Base-by-base conservation (phyloP, 2,113 vertebrate genomes). In the Penelope pileata region DNA sequence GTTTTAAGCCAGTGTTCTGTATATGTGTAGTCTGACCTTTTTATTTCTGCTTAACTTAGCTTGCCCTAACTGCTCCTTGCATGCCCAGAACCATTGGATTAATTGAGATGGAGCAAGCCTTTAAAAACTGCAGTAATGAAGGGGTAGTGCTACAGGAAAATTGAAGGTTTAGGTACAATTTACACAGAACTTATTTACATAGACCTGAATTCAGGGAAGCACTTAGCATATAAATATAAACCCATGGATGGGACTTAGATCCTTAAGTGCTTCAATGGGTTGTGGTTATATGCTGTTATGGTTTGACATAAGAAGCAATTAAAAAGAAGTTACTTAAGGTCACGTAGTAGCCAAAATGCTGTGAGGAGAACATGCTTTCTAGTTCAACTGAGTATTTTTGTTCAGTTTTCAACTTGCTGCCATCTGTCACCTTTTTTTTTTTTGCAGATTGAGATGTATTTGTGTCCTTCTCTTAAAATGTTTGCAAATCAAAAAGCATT, bases 401-500 rank as follows among this genome's bases (percentile, higher is more conserved):
- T 94, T 96, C 43, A 6, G 74, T 94, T 90, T 30, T 89, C 82
- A 68, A 47, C 90, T 93, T 73, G 68, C 91, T 62, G 54, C 96
- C 97, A 95, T 97, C 95, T 97, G 96, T 96, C 93, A 87, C 94
- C 94, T 90, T 85, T 94, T 59, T 63, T 58, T 42, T 62, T 56
- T 45, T 79, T 79, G 16, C 88, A 93, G 88, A 90, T 82, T 95
- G 88, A 77, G 53, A 90, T 95, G 73, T 93, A 88, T 93, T 96
- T 88, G 80, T 92, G 43, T 90, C 79, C 19, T 36, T 82, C 69
- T 76, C 32, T 69, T 79, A 45, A 58, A 96, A 96, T 97, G 96
- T 98, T 97, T 97, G 92, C 95, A 97, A 97, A 97, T 97, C 92
- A 91, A 96, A 95, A 96, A 92, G 66, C 95, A 93, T 96, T 96